These are phyloP conservation scores for Hydrochoerus hydrochaeris DNA, from an alignment of 2,113 vertebrate species.

Conservation along the genomic window DNA sequence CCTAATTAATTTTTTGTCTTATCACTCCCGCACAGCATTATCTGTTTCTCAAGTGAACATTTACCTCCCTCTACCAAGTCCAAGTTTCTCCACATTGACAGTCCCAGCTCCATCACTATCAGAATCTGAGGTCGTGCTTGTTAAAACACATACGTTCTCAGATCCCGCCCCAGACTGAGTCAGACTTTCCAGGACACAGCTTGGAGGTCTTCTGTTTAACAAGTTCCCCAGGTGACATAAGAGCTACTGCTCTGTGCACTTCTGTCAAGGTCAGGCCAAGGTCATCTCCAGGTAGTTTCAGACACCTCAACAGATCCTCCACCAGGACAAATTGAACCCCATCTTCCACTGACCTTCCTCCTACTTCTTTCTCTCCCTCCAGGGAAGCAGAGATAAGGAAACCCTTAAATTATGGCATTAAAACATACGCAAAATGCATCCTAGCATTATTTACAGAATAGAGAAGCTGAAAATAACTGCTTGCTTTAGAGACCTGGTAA, in stretches of 20 bases:
- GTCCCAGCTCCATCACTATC: background rate
- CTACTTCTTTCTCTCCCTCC: background rate
- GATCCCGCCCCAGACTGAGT: background rate
- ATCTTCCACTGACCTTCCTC: background rate
- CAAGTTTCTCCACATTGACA: background rate
- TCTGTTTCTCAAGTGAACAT: background rate
- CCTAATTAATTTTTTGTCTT: constrained; percentile 5
- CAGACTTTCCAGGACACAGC: background rate
- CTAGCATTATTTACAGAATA: background rate
- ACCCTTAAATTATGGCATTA: background rate
- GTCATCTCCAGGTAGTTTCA: constrained; percentile 34
- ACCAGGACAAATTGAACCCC: background rate
- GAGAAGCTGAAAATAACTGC: background rate
- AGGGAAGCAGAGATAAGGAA: background rate
- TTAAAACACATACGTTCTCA: background rate
- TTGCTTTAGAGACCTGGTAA: background rate
- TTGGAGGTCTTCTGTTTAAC: background rate
- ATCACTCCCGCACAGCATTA: background rate
- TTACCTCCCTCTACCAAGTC: background rate
- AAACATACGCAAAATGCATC: background rate
- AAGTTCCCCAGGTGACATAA: constrained; percentile 46
- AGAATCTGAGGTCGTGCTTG: background rate
- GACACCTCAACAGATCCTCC: background rate
- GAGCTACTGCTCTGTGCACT: background rate
- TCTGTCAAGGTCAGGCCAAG: constrained; percentile 36